Evolutionary conservation across 2,888 invertebrate genomes (phyloP).

Genomic region (Cyrtodaria siliqua): DNA sequence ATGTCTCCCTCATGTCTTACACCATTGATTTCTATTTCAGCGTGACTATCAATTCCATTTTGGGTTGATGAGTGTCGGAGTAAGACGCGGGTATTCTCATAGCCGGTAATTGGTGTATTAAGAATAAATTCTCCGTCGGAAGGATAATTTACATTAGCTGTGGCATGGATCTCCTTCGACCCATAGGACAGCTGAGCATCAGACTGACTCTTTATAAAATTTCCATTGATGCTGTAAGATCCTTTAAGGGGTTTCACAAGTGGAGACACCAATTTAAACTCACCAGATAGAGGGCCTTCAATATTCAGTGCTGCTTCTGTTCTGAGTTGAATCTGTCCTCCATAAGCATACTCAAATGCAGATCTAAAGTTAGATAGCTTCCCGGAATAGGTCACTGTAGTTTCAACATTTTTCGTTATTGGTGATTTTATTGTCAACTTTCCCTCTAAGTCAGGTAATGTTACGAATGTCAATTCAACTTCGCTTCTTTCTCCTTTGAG

Average conservation of each 20-base stretch:
- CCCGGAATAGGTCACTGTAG: constrained; percentile 17
- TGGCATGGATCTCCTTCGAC: neutral
- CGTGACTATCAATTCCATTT: constrained; percentile 14
- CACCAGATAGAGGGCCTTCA: constrained; percentile 28
- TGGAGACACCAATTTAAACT: constrained; percentile 40
- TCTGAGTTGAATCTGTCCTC: constrained; percentile 14
- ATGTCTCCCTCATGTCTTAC: constrained; percentile 4
- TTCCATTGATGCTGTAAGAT: constrained; percentile 31
- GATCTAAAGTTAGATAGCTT: constrained; percentile 30
- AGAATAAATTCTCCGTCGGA: neutral
- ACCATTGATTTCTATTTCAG: neutral
- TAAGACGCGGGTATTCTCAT: constrained; percentile 17
- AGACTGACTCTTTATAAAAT: neutral
- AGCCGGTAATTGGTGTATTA: constrained; percentile 25
- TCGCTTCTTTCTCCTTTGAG: constrained; percentile 39
- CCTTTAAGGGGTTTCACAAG: constrained; percentile 25
- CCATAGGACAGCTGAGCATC: neutral
- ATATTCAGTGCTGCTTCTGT: constrained; percentile 20
- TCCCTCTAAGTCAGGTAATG: constrained; percentile 35
- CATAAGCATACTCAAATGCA: constrained; percentile 19
- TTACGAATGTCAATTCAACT: constrained; percentile 47
- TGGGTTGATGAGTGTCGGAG: neutral
- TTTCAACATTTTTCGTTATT: constrained; percentile 30
- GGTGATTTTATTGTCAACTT: constrained; percentile 51
- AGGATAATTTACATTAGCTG: neutral